Base-by-base conservation (phyloP, 2,113 vertebrate genomes). In the Cyanoderma ruficeps region DNA sequence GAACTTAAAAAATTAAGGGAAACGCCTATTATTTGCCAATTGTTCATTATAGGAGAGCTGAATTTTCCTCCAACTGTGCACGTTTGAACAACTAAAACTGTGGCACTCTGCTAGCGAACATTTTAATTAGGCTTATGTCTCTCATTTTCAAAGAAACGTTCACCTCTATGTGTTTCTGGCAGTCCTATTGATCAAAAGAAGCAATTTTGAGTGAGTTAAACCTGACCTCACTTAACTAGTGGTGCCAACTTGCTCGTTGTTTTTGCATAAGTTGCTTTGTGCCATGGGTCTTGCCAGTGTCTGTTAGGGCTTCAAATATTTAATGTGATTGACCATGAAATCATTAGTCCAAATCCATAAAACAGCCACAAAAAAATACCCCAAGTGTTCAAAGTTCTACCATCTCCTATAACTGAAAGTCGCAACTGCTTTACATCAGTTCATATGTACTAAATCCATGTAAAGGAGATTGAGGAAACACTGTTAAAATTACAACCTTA, bases 1-100 rank as follows among this genome's bases (percentile, higher is more conserved):
- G 59, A 67, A 70, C 92, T 94, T 87, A 30, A 74, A 84, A 87
- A 87, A 64, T 50, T 70, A 93, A 89, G 60, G 83, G 81, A 91
- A 94, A 95, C 6, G 49, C 77, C 87, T 94, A 17, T 72, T 92
- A 82, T 61, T 93, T 91, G 77, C 47, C 50, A 59, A 37, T n/a
- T 83, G 37, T 71, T 90, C 21, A 21, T 72, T 80, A 49, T 9
- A 59, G 37, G 13, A 52, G 49, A 81, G 28, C 23, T 85, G 28
- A 76, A 50, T 60, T 95, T 80, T 25, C 69, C 81, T 94, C 31
- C 74, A 61, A 31, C 49, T 79, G 31, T 5, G 10, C 1, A 0
- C 31, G 42, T 84, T 77, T 68, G 42, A 91, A 47, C 49, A 71
- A 53, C 14, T 85, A 33, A 68, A 72, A 42, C 42, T 65, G 31